A percentile compares a stretch with the other conserved stretches of the same genome.
These are phyloP conservation scores for Lacanobia wlatinum DNA, from an alignment of 2,888 invertebrate species.

Conservation along the genomic window DNA sequence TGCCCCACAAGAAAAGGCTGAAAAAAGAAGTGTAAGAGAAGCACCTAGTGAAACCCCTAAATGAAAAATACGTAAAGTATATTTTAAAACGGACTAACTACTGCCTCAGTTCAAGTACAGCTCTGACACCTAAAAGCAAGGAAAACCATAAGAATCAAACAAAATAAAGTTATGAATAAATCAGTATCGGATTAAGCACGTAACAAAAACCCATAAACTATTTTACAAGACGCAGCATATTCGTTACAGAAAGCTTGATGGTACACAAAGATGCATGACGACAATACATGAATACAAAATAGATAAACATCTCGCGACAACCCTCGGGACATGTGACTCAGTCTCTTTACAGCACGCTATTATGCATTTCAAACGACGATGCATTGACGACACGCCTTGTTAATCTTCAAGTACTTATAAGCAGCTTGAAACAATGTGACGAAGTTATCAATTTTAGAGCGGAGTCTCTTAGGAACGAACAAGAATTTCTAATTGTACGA, in stretches of 20 bases:
- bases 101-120: no score
- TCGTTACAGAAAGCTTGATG: slow-evolving; percentile 28
- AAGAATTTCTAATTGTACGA: slow-evolving; percentile 41
- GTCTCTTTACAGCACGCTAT: slow-evolving; percentile 17
- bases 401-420: slow-evolving; percentile 38
- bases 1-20: no score
- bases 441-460: slow-evolving; percentile 50
- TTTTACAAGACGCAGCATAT: slow-evolving; percentile 12
- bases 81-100: no score
- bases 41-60: no score
- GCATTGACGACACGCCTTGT: slow-evolving; percentile 39
- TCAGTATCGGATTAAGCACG: neutral
- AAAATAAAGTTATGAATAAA: no score
- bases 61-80: no score
- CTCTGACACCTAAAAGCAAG: no score
- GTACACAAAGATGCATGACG: slow-evolving; percentile 34
- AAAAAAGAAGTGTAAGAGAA: no score
- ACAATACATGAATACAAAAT: slow-evolving; percentile 47
- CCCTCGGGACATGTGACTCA: slow-evolving; percentile 16
- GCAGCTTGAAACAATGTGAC: slow-evolving; percentile 24
- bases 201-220: neutral
- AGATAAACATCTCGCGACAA: slow-evolving; percentile 24
- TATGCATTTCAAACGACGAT: slow-evolving; percentile 49
- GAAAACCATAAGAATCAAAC: no score
- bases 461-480: slow-evolving; percentile 7